A percentile compares a stretch with the other conserved stretches of the same genome.
These are phyloP conservation scores for Pemphredon lugubris DNA, from an alignment of 2,888 invertebrate species.

Conservation along the genomic window DNA sequence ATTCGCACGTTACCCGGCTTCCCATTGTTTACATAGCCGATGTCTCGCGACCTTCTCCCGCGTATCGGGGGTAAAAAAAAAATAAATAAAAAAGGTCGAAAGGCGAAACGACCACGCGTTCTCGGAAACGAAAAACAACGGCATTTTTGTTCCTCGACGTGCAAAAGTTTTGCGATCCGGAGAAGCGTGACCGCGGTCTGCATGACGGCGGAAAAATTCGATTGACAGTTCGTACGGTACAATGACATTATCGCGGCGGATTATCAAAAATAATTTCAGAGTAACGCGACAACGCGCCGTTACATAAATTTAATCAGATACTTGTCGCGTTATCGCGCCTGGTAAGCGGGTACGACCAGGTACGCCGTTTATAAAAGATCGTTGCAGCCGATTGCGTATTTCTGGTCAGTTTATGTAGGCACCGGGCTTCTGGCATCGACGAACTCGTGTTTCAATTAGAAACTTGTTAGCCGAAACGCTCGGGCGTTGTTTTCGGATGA, in stretches of 20 bases:
- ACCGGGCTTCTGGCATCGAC: conserved; percentile 10
- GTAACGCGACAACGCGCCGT: conserved; percentile 59
- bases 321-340: conserved; percentile 63
- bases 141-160: no score
- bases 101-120: no score
- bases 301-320: conserved; percentile 76
- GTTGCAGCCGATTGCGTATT: conserved; percentile 25
- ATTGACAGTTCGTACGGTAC: conserved; percentile 33
- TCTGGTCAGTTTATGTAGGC: conserved; percentile 18
- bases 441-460: conserved; percentile 22
- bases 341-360: conserved; percentile 60
- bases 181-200: no score
- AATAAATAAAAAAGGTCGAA: no score
- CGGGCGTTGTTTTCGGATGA: conserved; percentile 6
- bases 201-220: conserved; percentile 31
- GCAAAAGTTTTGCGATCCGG: no score
- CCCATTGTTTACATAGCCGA: no score
- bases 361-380: conserved; percentile 53
- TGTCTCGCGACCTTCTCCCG: no score
- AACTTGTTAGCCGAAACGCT: conserved; percentile 20
- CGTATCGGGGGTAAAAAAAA: no score
- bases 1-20: no score
- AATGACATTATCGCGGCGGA: conserved; percentile 57
- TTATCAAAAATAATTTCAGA: conserved; percentile 67
- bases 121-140: no score